Conservation (phyloP, 2,888 invertebrate genomes). For the Ephialtes manifestator region DNA sequence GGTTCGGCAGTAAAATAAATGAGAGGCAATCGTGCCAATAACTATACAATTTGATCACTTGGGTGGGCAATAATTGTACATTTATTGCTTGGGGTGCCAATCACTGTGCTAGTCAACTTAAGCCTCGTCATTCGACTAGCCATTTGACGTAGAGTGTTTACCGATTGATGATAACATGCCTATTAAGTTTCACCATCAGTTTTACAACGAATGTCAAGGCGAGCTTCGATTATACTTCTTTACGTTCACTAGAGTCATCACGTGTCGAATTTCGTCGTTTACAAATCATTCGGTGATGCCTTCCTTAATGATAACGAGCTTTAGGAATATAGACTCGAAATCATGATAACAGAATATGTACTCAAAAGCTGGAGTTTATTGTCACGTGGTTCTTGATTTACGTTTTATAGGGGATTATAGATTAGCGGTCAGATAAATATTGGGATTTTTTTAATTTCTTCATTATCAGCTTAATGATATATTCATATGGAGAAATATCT, state of each 20-base stretch:
- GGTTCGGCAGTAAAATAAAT: neutral
- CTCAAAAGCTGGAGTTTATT: neutral
- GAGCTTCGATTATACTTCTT: constrained; percentile 16
- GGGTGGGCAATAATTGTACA: neutral
- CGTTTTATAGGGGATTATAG: neutral
- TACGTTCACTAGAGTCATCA: constrained; percentile 20
- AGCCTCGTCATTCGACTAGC: neutral
- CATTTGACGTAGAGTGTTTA: constrained; percentile 36
- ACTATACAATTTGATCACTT: neutral
- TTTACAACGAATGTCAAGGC: constrained; percentile 44
- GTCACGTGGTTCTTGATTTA: constrained; percentile 2
- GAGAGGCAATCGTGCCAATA: neutral
- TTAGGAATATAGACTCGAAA: neutral
- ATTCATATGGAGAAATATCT: too few species aligned
- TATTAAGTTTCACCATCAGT: constrained; percentile 49
- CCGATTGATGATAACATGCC: constrained; percentile 27
- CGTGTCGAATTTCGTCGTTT: constrained; percentile 34
- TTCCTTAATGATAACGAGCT: constrained; percentile 31
- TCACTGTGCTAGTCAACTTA: neutral
- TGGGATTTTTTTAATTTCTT: too few species aligned
- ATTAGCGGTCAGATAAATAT: neutral
- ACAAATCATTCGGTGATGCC: constrained; percentile 12
- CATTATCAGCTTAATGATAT: too few species aligned
- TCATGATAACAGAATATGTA: neutral
- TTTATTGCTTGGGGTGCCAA: neutral